phyloP scores from a whole-genome alignment of 2,113 vertebrate species.

The Isurus oxyrinchus region DNA sequence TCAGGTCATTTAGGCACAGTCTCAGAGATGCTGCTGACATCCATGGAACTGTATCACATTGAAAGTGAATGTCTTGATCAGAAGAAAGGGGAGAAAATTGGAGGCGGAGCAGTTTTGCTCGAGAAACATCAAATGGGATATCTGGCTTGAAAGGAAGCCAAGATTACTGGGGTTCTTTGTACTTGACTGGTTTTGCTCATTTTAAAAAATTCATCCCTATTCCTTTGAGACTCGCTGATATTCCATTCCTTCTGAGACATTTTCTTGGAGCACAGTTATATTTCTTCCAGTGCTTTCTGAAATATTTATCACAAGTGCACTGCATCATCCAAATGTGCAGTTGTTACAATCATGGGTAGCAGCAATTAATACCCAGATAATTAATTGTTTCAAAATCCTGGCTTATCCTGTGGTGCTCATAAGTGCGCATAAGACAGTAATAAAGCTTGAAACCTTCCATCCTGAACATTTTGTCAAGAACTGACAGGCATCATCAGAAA shows the following conservation, averaged over 20 bases:
- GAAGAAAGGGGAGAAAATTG: background rate
- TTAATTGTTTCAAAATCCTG: conserved; percentile 6
- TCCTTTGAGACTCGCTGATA: background rate
- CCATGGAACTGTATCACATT: background rate
- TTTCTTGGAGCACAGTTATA: background rate
- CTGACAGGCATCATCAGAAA: background rate
- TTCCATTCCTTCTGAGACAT: conserved; percentile 14
- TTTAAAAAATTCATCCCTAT: background rate
- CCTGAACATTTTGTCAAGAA: conserved; percentile 10
- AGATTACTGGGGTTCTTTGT: background rate
- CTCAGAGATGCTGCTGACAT: background rate
- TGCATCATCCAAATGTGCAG: conserved; percentile 33
- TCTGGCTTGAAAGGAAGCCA: background rate
- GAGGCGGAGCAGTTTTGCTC: background rate
- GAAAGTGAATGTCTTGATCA: background rate
- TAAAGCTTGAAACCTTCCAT: conserved; percentile 6
- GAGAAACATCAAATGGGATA: background rate
- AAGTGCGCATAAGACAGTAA: background rate
- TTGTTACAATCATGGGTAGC: conserved; percentile 8
- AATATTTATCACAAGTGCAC: conserved; percentile 32
- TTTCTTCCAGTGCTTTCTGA: conserved; percentile 1
- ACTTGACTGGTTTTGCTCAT: background rate
- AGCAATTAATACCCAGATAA: conserved; percentile 23
- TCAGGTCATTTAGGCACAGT: background rate
- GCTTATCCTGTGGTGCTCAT: background rate